Evolutionary conservation across 2,113 vertebrate genomes (phyloP).

Genomic region (Sylvia atricapilla): DNA sequence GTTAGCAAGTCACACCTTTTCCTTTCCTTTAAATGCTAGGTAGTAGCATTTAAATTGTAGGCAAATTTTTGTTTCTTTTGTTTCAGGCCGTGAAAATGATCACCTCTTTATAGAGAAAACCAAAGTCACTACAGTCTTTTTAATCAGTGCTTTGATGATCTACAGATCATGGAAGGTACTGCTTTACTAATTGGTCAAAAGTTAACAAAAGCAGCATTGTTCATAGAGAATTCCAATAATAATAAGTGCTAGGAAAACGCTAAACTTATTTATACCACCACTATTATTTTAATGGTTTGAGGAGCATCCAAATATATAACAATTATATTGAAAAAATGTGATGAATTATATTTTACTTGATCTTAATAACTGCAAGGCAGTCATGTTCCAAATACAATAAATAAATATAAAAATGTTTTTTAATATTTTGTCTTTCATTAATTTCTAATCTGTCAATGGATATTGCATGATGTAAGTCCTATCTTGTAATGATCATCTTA

Average conservation of each 20-base stretch:
- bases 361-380: not conserved
- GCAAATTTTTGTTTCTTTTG: not conserved
- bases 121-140: not conserved
- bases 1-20: not conserved
- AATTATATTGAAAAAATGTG: not conserved
- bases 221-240: not conserved
- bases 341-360: not conserved
- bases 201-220: not conserved
- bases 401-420: not conserved
- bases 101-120: not conserved
- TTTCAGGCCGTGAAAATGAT: not conserved
- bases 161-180: not conserved
- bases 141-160: not conserved
- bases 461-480: not conserved
- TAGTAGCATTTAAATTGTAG: not conserved
- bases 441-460: not conserved
- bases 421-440: not conserved
- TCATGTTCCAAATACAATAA: not conserved
- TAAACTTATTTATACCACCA: not conserved
- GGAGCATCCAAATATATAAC: not conserved
- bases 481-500: not conserved
- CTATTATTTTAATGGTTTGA: not conserved
- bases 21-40: not conserved
- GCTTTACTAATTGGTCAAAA: not conserved
- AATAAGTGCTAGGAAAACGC: not conserved